Evolutionary conservation across 37 sponge, comb jelly and placozoan species (phyloP).

Genomic region (Corticium candelabrum): DNA sequence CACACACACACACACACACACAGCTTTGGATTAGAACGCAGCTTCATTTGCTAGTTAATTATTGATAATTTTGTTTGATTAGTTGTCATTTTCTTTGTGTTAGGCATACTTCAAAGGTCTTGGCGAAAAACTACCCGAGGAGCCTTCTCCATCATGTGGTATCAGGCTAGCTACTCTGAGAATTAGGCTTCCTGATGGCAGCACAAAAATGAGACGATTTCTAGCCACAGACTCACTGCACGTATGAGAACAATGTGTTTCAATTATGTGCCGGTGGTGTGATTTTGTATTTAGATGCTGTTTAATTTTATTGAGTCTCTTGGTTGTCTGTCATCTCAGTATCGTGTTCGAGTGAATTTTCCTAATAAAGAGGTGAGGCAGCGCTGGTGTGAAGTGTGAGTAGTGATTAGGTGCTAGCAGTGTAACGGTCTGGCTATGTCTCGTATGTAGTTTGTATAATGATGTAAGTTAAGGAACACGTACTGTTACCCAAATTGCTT

Average conservation of each 20-base stretch:
- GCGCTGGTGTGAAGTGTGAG: neutral
- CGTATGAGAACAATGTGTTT: neutral
- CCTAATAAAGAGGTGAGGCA: conserved; percentile 69
- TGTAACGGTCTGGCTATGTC: too few relatives aligned
- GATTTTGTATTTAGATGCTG: conserved; percentile 19
- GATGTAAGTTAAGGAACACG: too few relatives aligned
- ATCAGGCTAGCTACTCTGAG: conserved; percentile 41
- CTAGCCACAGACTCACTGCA: conserved; percentile 37
- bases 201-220: conserved; percentile 39
- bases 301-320: conserved; percentile 47
- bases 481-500: too few relatives aligned
- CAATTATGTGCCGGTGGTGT: too few relatives aligned
- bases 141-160: conserved; percentile 25
- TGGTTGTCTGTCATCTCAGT: conserved; percentile 35
- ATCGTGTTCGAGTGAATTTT: conserved; percentile 36
- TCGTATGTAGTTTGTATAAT: too few relatives aligned
- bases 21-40: too few relatives aligned
- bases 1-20: too few relatives aligned
- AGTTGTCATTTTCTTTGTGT: too few relatives aligned
- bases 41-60: too few relatives aligned
- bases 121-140: conserved; percentile 30
- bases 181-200: conserved; percentile 60
- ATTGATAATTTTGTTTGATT: too few relatives aligned
- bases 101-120: too few relatives aligned
- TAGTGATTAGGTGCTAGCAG: neutral